phyloP scores from a whole-genome alignment of 2,113 vertebrate genomes.

The Recurvirostra avosetta region DNA sequence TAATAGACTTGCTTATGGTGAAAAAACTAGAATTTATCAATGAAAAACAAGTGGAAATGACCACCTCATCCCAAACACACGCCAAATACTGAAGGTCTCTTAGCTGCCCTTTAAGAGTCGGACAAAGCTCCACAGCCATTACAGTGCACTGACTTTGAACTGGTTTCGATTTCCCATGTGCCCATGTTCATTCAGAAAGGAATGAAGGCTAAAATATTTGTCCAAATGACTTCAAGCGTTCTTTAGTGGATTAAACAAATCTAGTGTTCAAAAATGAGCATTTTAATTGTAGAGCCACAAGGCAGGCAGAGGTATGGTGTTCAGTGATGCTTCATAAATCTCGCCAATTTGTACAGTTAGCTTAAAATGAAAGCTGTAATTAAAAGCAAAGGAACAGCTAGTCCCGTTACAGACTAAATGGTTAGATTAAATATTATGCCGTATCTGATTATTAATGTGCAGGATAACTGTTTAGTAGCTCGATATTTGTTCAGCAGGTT shows the following conservation, averaged over 20 bases:
- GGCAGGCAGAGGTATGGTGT: neutral
- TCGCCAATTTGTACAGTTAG: constrained; percentile 25
- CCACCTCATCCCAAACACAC: neutral
- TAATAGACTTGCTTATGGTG: neutral
- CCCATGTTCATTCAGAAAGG: neutral
- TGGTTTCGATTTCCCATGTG: neutral
- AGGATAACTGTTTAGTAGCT: neutral
- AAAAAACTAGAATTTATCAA: neutral
- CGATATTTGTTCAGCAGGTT: neutral
- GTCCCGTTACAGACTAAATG: neutral
- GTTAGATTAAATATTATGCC: constrained; percentile 14
- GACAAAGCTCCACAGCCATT: neutral
- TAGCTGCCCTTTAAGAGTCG: neutral
- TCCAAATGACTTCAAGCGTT: neutral
- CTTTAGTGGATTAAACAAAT: constrained; percentile 9
- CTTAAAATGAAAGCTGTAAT: constrained; percentile 41
- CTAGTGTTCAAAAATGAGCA: neutral
- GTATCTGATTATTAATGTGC: constrained; percentile 17
- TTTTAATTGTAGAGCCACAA: neutral
- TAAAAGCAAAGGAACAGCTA: constrained; percentile 29
- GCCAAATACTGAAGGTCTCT: neutral
- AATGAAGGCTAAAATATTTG: neutral
- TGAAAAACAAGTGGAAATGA: neutral
- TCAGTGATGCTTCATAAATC: constrained; percentile 26
- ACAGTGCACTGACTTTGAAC: neutral